Percentiles rank a stretch among this genome's conserved stretches.
These are phyloP conservation scores for Lichenostomus cassidix DNA, from an alignment of 2,113 vertebrate species.

Conservation along the genomic window DNA sequence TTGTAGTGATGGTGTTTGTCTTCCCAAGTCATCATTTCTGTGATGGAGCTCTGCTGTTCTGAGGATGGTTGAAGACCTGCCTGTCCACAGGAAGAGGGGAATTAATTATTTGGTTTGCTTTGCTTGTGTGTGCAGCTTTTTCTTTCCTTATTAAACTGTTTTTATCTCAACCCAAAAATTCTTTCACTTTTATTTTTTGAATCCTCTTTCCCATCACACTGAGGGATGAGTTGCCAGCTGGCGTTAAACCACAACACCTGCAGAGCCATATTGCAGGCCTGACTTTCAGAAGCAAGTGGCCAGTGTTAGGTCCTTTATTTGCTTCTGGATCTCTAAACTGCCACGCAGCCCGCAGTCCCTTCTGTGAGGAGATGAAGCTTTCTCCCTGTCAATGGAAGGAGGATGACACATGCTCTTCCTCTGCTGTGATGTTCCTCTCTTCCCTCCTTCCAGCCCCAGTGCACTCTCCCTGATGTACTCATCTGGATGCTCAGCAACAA, in stretches of 20 bases:
- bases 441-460: slow-evolving; percentile 82
- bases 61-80: neutral
- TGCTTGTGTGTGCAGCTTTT: too few species aligned
- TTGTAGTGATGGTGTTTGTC: neutral
- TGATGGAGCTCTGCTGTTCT: neutral
- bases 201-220: neutral
- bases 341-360: neutral
- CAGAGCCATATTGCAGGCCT: neutral
- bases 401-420: neutral
- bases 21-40: accelerated
- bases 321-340: neutral
- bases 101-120: neutral
- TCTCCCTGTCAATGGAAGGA: neutral
- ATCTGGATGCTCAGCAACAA: slow-evolving; percentile 88
- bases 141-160: too few species aligned
- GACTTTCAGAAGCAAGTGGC: neutral
- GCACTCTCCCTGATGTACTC: slow-evolving; percentile 87
- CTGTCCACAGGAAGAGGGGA: neutral
- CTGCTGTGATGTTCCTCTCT: neutral
- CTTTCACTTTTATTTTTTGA: too few species aligned
- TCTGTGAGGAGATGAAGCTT: neutral
- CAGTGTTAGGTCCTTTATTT: neutral
- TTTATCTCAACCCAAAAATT: too few species aligned
- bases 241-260: neutral
- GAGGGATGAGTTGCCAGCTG: neutral